phyloP scores from a whole-genome alignment of 2,113 vertebrate species.

The Malaclemys terrapin region DNA sequence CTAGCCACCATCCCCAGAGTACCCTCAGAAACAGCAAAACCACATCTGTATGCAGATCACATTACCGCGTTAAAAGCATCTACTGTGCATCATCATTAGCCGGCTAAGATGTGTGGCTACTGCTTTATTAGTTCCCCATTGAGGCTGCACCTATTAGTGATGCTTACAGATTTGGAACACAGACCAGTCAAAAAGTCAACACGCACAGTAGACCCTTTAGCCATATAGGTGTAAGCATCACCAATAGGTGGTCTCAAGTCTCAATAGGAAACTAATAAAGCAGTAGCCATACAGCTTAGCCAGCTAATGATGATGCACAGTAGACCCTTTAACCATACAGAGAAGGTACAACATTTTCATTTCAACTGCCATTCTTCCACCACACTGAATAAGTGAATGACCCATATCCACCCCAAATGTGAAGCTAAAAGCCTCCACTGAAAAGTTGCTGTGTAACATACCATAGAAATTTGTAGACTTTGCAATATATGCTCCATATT shows the following conservation, averaged over 20 bases:
- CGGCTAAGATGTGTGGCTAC: background rate
- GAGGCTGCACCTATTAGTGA: background rate
- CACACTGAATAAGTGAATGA: background rate
- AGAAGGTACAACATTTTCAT: background rate
- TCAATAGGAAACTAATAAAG: background rate
- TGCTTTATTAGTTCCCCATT: background rate
- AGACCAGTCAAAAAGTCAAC: background rate
- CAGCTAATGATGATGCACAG: background rate
- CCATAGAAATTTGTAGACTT: background rate
- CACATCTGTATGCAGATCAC: background rate
- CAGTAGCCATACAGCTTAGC: background rate
- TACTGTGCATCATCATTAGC: background rate
- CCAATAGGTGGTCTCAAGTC: background rate
- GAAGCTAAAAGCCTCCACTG: background rate
- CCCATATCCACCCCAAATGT: background rate
- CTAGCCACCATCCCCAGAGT: background rate
- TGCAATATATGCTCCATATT: background rate
- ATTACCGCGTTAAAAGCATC: fast-evolving
- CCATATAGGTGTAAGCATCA: background rate
- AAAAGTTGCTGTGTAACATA: background rate
- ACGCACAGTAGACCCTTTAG: no score
- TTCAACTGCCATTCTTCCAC: background rate
- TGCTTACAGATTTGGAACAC: background rate
- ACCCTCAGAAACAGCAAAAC: background rate
- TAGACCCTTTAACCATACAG: fast-evolving